Evolutionary conservation across 2,113 vertebrate genomes (phyloP).

Genomic region (Elephantulus edwardii): DNA sequence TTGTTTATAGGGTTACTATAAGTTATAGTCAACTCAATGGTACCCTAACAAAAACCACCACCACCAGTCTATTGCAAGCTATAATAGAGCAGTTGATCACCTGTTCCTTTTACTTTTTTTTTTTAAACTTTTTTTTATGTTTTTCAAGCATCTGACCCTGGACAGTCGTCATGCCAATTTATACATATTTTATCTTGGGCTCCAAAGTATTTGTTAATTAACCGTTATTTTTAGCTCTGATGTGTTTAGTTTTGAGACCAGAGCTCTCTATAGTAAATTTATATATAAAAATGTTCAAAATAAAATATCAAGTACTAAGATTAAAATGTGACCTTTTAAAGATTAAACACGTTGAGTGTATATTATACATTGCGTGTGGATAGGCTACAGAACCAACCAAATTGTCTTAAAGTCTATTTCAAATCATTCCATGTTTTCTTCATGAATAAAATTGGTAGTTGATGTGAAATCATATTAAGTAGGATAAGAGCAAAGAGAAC

Average conservation of each 20-base stretch:
- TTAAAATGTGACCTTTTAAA: slow-evolving; percentile 28
- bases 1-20: too few species aligned
- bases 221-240: slow-evolving; percentile 6
- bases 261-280: neutral
- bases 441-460: slow-evolving; percentile 38
- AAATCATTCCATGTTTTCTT: slow-evolving; percentile 57
- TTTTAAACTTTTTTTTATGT: neutral
- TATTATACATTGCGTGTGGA: neutral
- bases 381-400: slow-evolving; percentile 9
- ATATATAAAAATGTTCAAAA: slow-evolving; percentile 26
- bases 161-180: neutral
- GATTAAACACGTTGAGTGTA: neutral
- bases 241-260: slow-evolving; percentile 41
- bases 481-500: slow-evolving; percentile 67
- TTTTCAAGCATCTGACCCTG: neutral
- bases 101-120: neutral
- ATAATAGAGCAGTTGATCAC: neutral
- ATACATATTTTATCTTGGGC: neutral
- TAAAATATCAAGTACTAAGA: neutral
- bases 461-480: slow-evolving; percentile 57
- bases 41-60: too few species aligned
- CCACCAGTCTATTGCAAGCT: neutral
- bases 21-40: too few species aligned
- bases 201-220: slow-evolving; percentile 31
- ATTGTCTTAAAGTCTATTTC: slow-evolving; percentile 55